Evolutionary conservation across 2,113 vertebrate species (phyloP).

Genomic region (Scytalopus superciliaris): DNA sequence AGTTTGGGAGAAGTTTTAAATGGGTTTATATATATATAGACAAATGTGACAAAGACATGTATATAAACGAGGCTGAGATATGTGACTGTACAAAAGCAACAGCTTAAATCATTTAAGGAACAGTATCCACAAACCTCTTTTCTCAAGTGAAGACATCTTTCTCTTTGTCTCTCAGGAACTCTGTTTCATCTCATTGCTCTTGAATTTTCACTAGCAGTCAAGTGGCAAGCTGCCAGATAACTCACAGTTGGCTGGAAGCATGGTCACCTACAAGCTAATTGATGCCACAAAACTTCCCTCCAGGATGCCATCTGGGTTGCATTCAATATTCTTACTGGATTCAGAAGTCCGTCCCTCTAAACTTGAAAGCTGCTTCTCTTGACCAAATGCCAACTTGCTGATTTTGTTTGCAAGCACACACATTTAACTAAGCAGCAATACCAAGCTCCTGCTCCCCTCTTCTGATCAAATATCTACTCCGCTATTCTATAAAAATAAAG

Average conservation of each 20-base stretch:
- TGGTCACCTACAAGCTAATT: slow-evolving; percentile 61
- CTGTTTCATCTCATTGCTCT: slow-evolving; percentile 34
- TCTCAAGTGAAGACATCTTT: slow-evolving; percentile 30
- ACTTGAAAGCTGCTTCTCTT: slow-evolving; percentile 49
- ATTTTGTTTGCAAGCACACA: slow-evolving; percentile 56
- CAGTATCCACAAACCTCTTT: neutral
- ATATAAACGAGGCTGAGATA: neutral
- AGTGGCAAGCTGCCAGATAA: slow-evolving; percentile 46
- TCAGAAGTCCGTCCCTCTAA: slow-evolving; percentile 6
- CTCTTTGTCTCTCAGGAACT: slow-evolving; percentile 51
- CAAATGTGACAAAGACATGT: neutral
- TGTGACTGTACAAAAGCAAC: neutral
- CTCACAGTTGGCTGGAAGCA: slow-evolving; percentile 47
- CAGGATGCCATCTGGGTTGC: slow-evolving; percentile 56
- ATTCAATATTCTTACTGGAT: slow-evolving; percentile 28
- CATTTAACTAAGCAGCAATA: neutral
- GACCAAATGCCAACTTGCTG: slow-evolving; percentile 44
- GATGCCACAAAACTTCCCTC: slow-evolving; percentile 62
- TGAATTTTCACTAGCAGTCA: slow-evolving; percentile 37
- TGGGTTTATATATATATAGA: neutral
- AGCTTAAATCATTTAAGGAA: slow-evolving; percentile 6
- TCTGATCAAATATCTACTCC: neutral
- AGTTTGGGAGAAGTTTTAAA: neutral
- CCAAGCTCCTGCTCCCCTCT: neutral
- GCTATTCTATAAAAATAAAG: neutral